Base-by-base conservation (phyloP, 2,888 invertebrate species). In the Pterostichus madidus region DNA sequence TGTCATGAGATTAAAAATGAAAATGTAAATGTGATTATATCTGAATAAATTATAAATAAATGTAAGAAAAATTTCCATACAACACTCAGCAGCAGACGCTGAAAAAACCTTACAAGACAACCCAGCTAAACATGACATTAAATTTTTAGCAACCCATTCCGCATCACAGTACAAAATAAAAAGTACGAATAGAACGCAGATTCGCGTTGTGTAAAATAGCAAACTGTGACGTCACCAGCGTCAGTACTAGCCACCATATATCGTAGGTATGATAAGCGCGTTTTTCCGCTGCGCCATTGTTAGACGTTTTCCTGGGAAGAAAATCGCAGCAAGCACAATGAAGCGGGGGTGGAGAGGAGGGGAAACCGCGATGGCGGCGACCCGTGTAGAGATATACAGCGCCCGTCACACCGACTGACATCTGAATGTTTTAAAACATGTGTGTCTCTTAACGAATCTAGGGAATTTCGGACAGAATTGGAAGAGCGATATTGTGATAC, bases 341-440 rank as follows among this genome's bases (percentile, higher is more conserved):
- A 64, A 64, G 13, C 32, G 31, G 4, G n/a, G 49, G 4, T 49
- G 49, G 49, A 24, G 24, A 24, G 24, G 49, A 5, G n/a, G 6
- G 8, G 35, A 59, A 31, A 59, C 59, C 59, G 31, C 59, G 49
- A 13, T 13, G 49, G 49, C 49, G 31, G 31, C 59, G 31, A 59
- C 64, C 39, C 64, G 64, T 35, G 64, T 13, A 6, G 64, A 64
- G 39, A 64, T 64, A 35, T 64, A 64, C 64, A 31, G 64, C 64
- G 35, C 39, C 32, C 64, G 64, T 64, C 64, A 64, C 31, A 32
- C 13, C 39, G 64, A 13, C 64, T 64, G 64, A 64, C 64, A 32
- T 64, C 39, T 64, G 64, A 64, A 64, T 64, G 64, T 64, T 64
- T 64, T 64, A 64, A 64, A 64, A 35, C 64, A 35, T 64, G 39